Evolutionary conservation across 2,888 invertebrate species (phyloP).

Genomic region (Hydriomena furcata): DNA sequence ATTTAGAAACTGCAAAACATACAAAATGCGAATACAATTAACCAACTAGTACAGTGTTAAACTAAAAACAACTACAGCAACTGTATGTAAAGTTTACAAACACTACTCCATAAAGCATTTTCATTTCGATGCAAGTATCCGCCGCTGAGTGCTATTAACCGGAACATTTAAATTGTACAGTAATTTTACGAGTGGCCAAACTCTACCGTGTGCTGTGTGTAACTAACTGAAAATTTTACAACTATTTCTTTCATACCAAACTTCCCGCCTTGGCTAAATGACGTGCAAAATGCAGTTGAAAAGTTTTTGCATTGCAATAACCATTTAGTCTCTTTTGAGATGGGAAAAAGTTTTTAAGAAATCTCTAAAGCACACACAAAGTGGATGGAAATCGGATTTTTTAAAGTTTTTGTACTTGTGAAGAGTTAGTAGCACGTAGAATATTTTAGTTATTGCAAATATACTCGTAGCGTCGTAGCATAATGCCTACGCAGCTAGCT

Average conservation of each 20-base stretch:
- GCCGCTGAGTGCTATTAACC: slow-evolving; percentile 19
- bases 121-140: slow-evolving; percentile 21
- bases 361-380: slow-evolving; percentile 9
- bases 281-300: slow-evolving; percentile 34
- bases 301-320: slow-evolving; percentile 29
- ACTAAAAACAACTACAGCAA: slow-evolving; percentile 11
- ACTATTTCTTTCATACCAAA: slow-evolving; percentile 33
- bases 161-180: slow-evolving; percentile 43
- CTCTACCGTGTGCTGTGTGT: slow-evolving; percentile 32
- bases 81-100: slow-evolving; percentile 12
- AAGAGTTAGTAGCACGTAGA: too few species aligned
- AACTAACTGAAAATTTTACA: slow-evolving; percentile 31
- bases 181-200: slow-evolving; percentile 38
- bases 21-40: slow-evolving; percentile 8
- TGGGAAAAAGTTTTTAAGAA: slow-evolving; percentile 21
- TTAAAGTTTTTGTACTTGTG: not conserved
- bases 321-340: slow-evolving; percentile 11
- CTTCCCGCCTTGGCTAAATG: slow-evolving; percentile 30
- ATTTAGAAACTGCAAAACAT: not conserved
- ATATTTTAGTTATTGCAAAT: too few species aligned
- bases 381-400: slow-evolving; percentile 8
- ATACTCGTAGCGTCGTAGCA: too few species aligned
- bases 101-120: slow-evolving; percentile 21
- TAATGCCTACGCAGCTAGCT: too few species aligned
- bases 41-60: slow-evolving; percentile 3